These are phyloP conservation scores for Thalassaphorura encarpata DNA, from an alignment of 1,140 invertebrate species.

Conservation along the genomic window DNA sequence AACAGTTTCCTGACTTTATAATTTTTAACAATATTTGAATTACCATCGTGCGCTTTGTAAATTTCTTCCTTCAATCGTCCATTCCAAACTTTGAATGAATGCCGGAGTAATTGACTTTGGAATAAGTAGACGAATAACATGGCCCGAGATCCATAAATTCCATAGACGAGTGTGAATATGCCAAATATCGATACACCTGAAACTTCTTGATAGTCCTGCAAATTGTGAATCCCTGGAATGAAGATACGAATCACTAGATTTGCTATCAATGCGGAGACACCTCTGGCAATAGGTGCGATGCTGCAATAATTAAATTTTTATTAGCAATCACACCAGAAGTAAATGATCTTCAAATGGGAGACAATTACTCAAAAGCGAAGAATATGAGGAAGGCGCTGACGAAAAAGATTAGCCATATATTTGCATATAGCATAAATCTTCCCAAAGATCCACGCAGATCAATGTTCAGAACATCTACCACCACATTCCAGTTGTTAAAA, in stretches of 20 bases:
- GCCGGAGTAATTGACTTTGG: constrained; percentile 17
- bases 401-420: constrained; percentile 15
- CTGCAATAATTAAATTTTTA: constrained; percentile 4
- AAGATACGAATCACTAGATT: constrained; percentile 18
- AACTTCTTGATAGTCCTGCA: not conserved
- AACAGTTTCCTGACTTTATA: not conserved
- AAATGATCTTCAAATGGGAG: constrained; percentile 1
- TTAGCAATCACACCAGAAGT: not conserved
- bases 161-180: constrained; percentile 17
- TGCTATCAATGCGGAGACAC: constrained; percentile 16
- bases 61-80: constrained; percentile 5
- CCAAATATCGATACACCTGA: constrained; percentile 4
- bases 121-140: constrained; percentile 24
- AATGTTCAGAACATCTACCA: constrained; percentile 13
- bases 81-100: constrained; percentile 25
- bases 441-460: constrained; percentile 3
- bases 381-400: constrained; percentile 13
- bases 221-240: not conserved
- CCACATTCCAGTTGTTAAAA: constrained; percentile 24
- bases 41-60: not conserved
- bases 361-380: constrained; percentile 13
- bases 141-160: constrained; percentile 22
- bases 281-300: constrained; percentile 5
- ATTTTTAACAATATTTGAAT: not conserved
- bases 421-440: constrained; percentile 15